Evolutionary conservation across 2,797 vertebrate species (phyloP), one percentile per base, ranked within the genome.

Genomic region (Chromis chromis): DNA sequence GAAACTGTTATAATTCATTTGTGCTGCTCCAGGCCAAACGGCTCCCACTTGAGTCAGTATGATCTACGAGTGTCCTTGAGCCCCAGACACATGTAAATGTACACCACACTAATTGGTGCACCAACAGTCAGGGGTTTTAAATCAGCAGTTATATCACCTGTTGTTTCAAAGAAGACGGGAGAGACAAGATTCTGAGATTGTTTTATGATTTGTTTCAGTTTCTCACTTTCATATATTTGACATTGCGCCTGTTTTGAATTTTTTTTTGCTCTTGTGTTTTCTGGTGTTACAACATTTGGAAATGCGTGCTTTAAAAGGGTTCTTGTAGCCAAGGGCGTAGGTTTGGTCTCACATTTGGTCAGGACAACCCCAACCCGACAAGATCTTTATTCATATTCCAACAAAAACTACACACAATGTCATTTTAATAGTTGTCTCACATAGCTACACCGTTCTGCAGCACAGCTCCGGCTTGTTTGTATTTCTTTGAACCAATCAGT

Each of bases 1-100:
- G 76, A 82, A 92, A 85, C 73, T 65, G 79, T 83, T 82, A 86
- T 92, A 90, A 91, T 83, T 91, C 88, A 92, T 86, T 74, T 66
- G 56, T 31, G 63, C 70, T 25, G 87, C 87, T 91, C 61, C 74
- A 33, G 86, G 88, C 91, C 88, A 92, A 91, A 89, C 83, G 31
- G 88, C 91, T 91, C 92, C 91, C 91, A 88, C 92, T 79, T 81
- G 86, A 92, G 86, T 87, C 81, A 87, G 77, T 58, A 67, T 90
- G 91, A 92, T 91, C 81, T 92, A 93, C 64, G 86, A 88, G 88
- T 87, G 88, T 90, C 87, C 62, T 13, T 81, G 90, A 86, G 83
- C 75, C 78, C 71, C 79, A 70, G 82, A 90, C 86, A 77, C 86
- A 87, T 84, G 86, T 88, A 89, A 88, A 87, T 83, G 88, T 84